phyloP scores from a whole-genome alignment of 1,140 invertebrate genomes.

The Matsumurasca onukii region DNA sequence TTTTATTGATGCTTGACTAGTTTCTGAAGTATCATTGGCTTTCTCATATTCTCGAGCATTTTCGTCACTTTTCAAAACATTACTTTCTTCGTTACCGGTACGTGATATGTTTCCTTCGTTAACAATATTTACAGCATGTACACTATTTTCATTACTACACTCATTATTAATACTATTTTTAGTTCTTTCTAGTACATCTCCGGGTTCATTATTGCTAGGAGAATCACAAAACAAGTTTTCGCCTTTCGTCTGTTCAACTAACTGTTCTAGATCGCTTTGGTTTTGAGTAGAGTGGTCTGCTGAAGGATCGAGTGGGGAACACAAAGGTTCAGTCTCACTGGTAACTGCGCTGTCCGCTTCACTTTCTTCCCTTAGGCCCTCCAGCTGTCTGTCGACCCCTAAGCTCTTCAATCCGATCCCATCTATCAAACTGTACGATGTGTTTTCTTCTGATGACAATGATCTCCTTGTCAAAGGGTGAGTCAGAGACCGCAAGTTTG shows the following conservation, averaged over 20 bases:
- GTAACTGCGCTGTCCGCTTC: slow-evolving; percentile 41
- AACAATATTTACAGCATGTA: not conserved
- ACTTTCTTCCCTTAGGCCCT: slow-evolving; percentile 55
- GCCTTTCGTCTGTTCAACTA: too few species aligned
- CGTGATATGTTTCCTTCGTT: too few species aligned
- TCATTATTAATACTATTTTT: not conserved
- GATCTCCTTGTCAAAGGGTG: slow-evolving; percentile 52
- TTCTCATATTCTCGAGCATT: not conserved
- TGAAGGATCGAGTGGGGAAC: too few species aligned
- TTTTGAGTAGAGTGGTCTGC: too few species aligned
- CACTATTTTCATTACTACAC: not conserved
- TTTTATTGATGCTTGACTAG: slow-evolving; percentile 11
- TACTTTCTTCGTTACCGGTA: slow-evolving; percentile 4
- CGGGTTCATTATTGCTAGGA: too few species aligned
- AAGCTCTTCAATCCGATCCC: slow-evolving; percentile 53
- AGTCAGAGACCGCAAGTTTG: slow-evolving; percentile 49
- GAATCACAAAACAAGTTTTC: too few species aligned
- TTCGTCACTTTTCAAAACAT: not conserved
- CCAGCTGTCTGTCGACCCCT: slow-evolving; percentile 46
- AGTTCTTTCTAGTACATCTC: too few species aligned
- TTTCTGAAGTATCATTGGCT: slow-evolving; percentile 11
- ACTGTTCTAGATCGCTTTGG: too few species aligned
- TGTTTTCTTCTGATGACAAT: slow-evolving; percentile 19
- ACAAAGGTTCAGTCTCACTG: slow-evolving; percentile 30
- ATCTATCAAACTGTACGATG: slow-evolving; percentile 37